These are phyloP conservation scores for Furcifer pardalis DNA, from an alignment of 2,797 vertebrate genomes.

Conservation along the genomic window DNA sequence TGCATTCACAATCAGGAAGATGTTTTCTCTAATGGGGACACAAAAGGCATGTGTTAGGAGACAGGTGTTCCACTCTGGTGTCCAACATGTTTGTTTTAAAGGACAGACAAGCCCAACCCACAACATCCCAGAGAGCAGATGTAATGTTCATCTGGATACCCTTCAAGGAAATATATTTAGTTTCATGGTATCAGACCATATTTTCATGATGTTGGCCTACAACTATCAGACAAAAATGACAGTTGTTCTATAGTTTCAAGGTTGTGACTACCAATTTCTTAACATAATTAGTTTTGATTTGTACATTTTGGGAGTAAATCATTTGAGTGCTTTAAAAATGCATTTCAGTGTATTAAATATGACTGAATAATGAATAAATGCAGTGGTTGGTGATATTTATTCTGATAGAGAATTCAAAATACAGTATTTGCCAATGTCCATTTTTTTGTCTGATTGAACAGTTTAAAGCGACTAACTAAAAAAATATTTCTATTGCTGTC, in stretches of 20 bases:
- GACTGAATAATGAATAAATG: constrained; percentile 14
- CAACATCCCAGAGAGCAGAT: no score
- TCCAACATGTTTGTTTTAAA: no score
- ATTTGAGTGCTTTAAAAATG: constrained; percentile 28
- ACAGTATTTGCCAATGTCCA: constrained; percentile 29
- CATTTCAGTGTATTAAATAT: not conserved
- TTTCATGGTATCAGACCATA: not conserved
- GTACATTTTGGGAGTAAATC: not conserved
- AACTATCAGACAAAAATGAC: not conserved
- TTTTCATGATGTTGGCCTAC: not conserved
- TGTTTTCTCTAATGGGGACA: no score
- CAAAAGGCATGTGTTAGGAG: no score
- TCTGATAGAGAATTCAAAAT: not conserved
- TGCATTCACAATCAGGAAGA: no score
- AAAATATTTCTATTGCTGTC: not conserved
- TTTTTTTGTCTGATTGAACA: not conserved
- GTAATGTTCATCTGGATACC: no score
- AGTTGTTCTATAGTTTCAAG: not conserved
- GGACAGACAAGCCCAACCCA: no score
- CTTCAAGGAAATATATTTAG: not conserved
- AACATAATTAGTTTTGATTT: not conserved
- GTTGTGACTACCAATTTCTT: not conserved
- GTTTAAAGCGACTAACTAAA: not conserved
- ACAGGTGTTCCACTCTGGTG: no score
- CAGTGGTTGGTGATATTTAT: constrained; percentile 19